Percentiles rank a stretch among this genome's conserved stretches.
Evolutionary conservation across 2,888 invertebrate species (phyloP).

Genomic region (Tenthredo scrophulariae): DNA sequence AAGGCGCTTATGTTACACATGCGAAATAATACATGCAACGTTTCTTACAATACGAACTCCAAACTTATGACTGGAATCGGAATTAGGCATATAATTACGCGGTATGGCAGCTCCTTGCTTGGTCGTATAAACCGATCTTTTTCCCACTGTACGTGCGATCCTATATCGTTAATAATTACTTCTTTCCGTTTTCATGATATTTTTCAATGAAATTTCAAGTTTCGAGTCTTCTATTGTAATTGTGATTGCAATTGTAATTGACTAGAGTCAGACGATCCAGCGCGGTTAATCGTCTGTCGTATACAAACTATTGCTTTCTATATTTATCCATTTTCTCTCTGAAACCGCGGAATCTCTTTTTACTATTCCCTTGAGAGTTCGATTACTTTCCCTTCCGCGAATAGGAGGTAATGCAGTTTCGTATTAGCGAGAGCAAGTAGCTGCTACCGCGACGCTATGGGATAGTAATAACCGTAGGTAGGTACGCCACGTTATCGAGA

Average conservation of each 20-base stretch:
- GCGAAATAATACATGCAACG: background rate
- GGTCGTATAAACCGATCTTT: conserved; percentile 67
- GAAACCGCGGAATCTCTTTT: conserved; percentile 27
- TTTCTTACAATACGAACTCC: background rate
- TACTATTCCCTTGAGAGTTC: conserved; percentile 34
- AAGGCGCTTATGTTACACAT: background rate
- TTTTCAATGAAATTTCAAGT: background rate
- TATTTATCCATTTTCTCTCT: conserved; percentile 5
- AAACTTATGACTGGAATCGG: background rate
- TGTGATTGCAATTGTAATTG: background rate
- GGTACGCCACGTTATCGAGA: conserved; percentile 28
- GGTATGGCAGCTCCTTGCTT: conserved; percentile 48
- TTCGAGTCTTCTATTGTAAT: background rate
- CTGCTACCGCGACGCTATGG: background rate
- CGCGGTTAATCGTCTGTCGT: background rate
- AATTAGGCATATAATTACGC: background rate
- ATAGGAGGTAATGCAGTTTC: background rate
- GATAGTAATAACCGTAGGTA: conserved; percentile 9
- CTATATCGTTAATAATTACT: conserved; percentile 78
- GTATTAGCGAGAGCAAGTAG: conserved; percentile 27
- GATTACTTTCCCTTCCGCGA: conserved; percentile 29
- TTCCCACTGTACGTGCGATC: conserved; percentile 69
- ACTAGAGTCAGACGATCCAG: background rate
- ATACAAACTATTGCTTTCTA: conserved; percentile 19
- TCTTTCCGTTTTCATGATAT: conserved; percentile 71